phyloP scores from a whole-genome alignment of 2,888 invertebrate species.

The Furcula furcula region DNA sequence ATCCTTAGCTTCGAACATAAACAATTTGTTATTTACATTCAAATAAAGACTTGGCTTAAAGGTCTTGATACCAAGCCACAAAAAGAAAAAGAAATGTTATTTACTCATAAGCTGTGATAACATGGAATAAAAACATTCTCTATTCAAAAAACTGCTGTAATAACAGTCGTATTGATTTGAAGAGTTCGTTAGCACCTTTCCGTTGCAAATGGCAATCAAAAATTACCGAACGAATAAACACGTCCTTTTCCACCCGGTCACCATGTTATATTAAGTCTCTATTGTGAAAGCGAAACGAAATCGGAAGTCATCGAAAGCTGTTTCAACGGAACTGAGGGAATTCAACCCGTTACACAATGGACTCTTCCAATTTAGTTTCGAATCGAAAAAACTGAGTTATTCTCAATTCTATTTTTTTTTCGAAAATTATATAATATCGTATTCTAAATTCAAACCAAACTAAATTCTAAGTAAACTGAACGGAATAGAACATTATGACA shows the following conservation, averaged over 20 bases:
- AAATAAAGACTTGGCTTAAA: too few relatives aligned
- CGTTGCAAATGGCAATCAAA: conserved; percentile 10
- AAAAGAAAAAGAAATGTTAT: too few relatives aligned
- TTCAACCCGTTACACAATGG: conserved; percentile 16
- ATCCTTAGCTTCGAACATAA: too few relatives aligned
- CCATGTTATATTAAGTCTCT: conserved; percentile 41
- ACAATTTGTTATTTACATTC: too few relatives aligned
- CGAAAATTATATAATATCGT: conserved; percentile 1
- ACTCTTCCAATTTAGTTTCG: conserved; percentile 29
- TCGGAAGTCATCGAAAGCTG: conserved; percentile 58
- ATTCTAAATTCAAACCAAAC: background rate
- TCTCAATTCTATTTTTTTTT: background rate
- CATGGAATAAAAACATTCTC: background rate
- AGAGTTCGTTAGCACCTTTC: conserved; percentile 1
- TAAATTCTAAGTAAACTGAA: conserved; percentile 8
- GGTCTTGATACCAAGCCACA: too few relatives aligned
- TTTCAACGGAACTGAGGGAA: conserved; percentile 41
- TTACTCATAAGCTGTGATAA: too few relatives aligned
- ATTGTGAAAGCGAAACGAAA: conserved; percentile 58
- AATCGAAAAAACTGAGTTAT: conserved; percentile 9
- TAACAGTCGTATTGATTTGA: background rate
- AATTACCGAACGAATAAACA: conserved; percentile 26
- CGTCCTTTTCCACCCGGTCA: conserved; percentile 22
- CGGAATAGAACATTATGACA: conserved; percentile 1
- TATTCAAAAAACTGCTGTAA: background rate